Conservation (phyloP, 1,140 invertebrate species). For the Drosophila erecta region DNA sequence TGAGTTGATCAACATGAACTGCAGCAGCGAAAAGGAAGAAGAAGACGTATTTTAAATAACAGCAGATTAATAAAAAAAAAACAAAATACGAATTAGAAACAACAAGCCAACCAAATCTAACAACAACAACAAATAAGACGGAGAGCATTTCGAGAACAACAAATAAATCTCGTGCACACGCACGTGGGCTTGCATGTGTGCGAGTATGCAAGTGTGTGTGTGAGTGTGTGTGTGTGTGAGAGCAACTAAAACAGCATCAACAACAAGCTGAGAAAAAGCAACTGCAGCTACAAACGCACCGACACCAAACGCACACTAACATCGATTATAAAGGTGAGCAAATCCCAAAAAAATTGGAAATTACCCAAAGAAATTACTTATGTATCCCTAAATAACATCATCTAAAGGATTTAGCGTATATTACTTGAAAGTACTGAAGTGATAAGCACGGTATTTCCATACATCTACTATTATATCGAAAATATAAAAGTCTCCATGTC, state of each 20-base stretch:
- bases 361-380: not conserved
- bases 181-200: conserved; percentile 27
- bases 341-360: not conserved
- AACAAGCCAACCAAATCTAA: conserved; percentile 8
- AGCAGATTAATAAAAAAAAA: not conserved
- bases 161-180: conserved; percentile 30
- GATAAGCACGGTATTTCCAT: not conserved
- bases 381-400: not conserved
- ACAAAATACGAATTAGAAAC: conserved; percentile 11
- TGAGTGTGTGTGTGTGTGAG: conserved; percentile 34
- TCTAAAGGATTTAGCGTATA: not conserved
- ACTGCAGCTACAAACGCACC: conserved; percentile 15
- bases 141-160: conserved; percentile 19
- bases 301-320: conserved; percentile 11
- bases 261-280: conserved; percentile 12
- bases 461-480: too few species aligned
- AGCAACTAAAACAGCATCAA: conserved; percentile 23
- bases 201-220: conserved; percentile 26
- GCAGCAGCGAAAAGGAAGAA: conserved; percentile 25
- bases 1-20: conserved; percentile 47
- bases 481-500: too few species aligned
- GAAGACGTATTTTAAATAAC: not conserved
- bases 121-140: not conserved
- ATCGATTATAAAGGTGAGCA: conserved; percentile 11
- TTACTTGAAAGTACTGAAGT: not conserved